Conservation (phyloP, 2,888 invertebrate genomes). For the Tinea pellionella region DNA sequence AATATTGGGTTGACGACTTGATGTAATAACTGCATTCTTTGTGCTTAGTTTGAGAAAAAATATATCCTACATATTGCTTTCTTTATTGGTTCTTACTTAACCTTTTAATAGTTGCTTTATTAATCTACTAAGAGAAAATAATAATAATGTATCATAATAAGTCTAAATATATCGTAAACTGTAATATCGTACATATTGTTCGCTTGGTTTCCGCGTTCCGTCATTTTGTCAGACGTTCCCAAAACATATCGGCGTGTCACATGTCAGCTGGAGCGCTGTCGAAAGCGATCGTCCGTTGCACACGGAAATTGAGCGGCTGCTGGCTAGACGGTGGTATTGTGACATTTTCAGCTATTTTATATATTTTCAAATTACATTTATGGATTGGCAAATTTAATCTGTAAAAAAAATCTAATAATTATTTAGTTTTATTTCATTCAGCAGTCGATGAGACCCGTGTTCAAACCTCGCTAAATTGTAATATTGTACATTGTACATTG, state of each 20-base stretch:
- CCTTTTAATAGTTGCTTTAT: too few relatives aligned
- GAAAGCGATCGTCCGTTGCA: constrained; percentile 20
- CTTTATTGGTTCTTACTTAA: background rate
- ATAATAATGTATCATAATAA: too few relatives aligned
- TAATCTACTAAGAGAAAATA: too few relatives aligned
- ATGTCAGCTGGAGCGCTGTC: constrained; percentile 26
- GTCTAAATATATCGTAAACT: background rate
- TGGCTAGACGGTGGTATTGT: constrained; percentile 14
- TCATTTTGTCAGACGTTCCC: constrained; percentile 10
- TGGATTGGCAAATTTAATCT: too few relatives aligned
- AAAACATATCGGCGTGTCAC: constrained; percentile 36
- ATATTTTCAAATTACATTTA: background rate
- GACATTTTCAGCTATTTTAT: background rate
- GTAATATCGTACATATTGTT: constrained; percentile 13
- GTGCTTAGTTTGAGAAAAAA: background rate
- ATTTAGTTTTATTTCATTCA: too few relatives aligned
- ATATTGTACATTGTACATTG: too few relatives aligned
- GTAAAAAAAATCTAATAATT: too few relatives aligned
- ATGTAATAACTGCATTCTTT: constrained; percentile 8
- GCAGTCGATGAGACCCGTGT: too few relatives aligned
- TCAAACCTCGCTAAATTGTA: too few relatives aligned
- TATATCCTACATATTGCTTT: background rate
- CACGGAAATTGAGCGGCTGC: constrained; percentile 30
- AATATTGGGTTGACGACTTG: constrained; percentile 12
- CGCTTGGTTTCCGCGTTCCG: constrained; percentile 14